Conservation (phyloP, 2,797 vertebrate species). For the Acridotheres tristis region DNA sequence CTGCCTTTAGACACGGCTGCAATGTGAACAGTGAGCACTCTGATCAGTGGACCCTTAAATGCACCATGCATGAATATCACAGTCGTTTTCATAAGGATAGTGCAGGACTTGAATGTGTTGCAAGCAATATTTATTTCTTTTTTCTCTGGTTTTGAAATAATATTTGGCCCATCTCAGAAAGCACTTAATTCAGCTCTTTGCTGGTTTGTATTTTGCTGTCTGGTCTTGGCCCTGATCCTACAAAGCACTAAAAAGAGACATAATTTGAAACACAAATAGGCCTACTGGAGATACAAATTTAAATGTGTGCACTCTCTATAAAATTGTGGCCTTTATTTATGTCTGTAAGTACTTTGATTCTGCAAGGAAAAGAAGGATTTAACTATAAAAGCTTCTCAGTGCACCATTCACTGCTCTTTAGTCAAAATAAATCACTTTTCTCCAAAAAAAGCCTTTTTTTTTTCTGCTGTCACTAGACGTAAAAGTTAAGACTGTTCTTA, state of each 20-base stretch:
- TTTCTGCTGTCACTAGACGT: background rate
- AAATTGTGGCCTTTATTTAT: background rate
- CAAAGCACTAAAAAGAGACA: background rate
- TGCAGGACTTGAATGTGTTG: background rate
- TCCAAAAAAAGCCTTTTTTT: background rate
- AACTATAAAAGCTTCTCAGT: background rate
- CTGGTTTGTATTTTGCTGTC: background rate
- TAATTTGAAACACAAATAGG: background rate
- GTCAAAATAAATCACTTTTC: background rate
- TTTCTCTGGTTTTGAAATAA: background rate
- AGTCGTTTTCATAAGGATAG: background rate
- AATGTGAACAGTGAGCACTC: accelerated
- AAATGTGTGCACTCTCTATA: background rate
- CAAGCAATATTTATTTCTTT: background rate
- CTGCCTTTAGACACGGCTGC: background rate
- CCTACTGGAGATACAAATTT: background rate
- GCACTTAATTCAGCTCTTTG: background rate
- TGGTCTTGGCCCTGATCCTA: background rate
- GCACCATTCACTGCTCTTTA: accelerated
- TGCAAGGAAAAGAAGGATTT: background rate
- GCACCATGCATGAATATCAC: accelerated
- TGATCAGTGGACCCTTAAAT: background rate
- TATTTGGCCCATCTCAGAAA: background rate
- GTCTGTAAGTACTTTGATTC: background rate
- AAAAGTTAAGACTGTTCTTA: background rate